Evolutionary conservation across 2,888 invertebrate genomes (phyloP), one percentile per base, ranked within the genome.

Genomic region (Melipona bicolor): DNA sequence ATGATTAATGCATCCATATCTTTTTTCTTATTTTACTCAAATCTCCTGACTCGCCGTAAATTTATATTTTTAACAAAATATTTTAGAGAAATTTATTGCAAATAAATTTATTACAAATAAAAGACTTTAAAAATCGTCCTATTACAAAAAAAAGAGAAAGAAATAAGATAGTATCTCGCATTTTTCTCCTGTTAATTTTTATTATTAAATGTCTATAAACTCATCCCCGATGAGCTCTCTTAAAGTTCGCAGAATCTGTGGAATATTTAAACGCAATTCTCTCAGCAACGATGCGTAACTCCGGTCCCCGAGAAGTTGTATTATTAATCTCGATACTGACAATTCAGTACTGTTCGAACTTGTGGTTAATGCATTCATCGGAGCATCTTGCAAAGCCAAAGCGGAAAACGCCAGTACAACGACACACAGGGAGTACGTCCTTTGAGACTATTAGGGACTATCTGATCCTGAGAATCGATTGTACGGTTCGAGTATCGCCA

Each of bases 381-480:
- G 69, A 69, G 59, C 64, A n/a, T 52, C 69, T 77, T 73, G 50
- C 70, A 73, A 74, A 77, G 73, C 62, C 77, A 43, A 43, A 11
- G 6, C 52, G 17, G 17, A 11, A n/a, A 54, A 52, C 52, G 52
- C 21, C 52, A 17, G 11, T 36, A n/a, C 43, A 19, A 43, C 54
- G 17, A 36, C 36, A 36, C 36, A 54, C 19, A 13, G 32, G 15
- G 5, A n/a, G 49, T 64, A 59, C 32, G 21, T 21, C 71, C 77
- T 87, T 87, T 84, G 84, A 81, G 81, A 76, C 83, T 43, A 43
- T 43, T 9, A 43, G 71, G 77, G 72, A 81, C 81, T 84, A 86
- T 87, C 64, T 61, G 68, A 81, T 84, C 69, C 77, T 59, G 73
- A 43, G 27, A 76, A 81, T 81, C 77, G 83, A 84, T 79, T 64